Evolutionary conservation across 2,113 vertebrate genomes (phyloP).

Genomic region (Crotalus viridis): DNA sequence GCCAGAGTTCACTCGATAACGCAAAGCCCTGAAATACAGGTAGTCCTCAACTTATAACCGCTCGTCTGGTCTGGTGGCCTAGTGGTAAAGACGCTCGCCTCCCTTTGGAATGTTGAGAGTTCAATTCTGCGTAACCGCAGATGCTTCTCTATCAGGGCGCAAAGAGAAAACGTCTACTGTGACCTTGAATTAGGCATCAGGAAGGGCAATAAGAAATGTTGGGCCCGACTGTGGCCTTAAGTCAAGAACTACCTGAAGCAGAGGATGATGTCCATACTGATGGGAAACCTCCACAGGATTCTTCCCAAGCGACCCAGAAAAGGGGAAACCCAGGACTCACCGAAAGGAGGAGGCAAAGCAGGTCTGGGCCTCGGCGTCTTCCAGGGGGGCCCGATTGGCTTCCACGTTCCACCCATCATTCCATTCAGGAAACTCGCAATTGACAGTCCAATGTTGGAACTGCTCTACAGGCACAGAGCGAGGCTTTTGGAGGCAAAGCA

Average conservation of each 20-base stretch:
- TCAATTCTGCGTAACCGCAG: too few species aligned
- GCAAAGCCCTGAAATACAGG: not conserved
- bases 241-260: not conserved
- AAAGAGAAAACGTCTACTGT: too few species aligned
- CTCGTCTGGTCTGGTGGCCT: too few species aligned
- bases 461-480: constrained; percentile 26
- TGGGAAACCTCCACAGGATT: not conserved
- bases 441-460: constrained; percentile 34
- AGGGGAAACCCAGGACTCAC: not conserved
- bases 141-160: too few species aligned
- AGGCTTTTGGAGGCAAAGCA: not conserved
- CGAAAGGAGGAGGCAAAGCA: constrained; percentile 46
- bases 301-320: not conserved
- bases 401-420: constrained; percentile 46
- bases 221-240: not conserved
- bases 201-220: not conserved
- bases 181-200: too few species aligned
- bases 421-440: not conserved
- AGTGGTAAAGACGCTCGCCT: too few species aligned
- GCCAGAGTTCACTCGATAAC: not conserved
- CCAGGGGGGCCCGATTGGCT: not conserved
- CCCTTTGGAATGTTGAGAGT: too few species aligned
- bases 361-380: constrained; percentile 36
- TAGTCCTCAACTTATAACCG: not conserved
- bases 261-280: not conserved